Percentiles rank a stretch among this genome's conserved stretches.
Conservation (phyloP, 1,140 invertebrate species). For the Bombus confusus region DNA sequence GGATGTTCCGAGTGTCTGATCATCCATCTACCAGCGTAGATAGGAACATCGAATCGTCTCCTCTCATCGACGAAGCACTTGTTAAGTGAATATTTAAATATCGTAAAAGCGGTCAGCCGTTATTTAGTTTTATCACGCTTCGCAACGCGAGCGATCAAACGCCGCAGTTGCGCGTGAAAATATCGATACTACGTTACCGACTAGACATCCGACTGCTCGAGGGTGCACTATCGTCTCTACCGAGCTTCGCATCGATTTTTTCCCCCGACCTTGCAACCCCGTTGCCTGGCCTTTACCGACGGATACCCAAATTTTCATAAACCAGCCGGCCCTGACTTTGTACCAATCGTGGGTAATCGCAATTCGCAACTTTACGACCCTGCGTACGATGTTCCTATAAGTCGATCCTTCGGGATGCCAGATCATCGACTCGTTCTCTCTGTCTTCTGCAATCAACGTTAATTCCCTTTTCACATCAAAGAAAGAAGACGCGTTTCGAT, state of each 20-base stretch:
- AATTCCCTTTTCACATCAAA: neutral
- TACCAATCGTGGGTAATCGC: conserved; percentile 48
- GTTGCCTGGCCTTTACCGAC: conserved; percentile 54
- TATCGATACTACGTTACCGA: conserved; percentile 57
- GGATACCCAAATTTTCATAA: conserved; percentile 18
- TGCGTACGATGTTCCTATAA: neutral
- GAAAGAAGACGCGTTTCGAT: too few relatives aligned
- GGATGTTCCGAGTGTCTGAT: too few relatives aligned
- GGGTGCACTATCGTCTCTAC: conserved; percentile 7
- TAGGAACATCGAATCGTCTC: too few relatives aligned
- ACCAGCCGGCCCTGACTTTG: neutral
- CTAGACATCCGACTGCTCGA: neutral
- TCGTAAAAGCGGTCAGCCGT: too few relatives aligned
- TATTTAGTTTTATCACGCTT: neutral
- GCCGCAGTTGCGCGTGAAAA: neutral
- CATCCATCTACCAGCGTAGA: neutral
- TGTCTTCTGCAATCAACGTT: neutral
- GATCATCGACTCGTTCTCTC: neutral
- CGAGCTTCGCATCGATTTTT: conserved; percentile 34
- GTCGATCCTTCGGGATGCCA: neutral
- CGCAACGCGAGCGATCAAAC: neutral
- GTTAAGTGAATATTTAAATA: neutral
- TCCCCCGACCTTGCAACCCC: conserved; percentile 2
- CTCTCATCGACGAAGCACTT: too few relatives aligned
- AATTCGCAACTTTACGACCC: neutral